These are phyloP conservation scores for Brassicogethes aeneus DNA, from an alignment of 2,888 invertebrate genomes.

Conservation along the genomic window DNA sequence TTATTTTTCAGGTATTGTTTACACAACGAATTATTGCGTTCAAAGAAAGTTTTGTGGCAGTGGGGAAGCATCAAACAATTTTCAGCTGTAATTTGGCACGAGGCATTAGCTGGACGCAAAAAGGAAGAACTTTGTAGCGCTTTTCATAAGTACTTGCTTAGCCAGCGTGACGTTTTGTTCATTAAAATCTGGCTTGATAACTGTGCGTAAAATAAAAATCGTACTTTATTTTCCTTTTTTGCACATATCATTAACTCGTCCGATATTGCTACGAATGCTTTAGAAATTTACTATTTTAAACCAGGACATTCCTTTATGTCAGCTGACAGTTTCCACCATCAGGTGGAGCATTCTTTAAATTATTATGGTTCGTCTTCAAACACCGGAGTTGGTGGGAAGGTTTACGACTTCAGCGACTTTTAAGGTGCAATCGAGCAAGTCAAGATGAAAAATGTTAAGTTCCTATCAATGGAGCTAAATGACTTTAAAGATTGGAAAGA, in stretches of 20 bases:
- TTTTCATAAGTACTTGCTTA: constrained; percentile 7
- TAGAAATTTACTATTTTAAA: constrained; percentile 8
- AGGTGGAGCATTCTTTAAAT: too few species aligned
- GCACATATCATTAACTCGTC: constrained; percentile 8
- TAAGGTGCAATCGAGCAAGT: constrained; percentile 9
- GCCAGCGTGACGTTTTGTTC: constrained; percentile 5
- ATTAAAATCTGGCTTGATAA: constrained; percentile 8
- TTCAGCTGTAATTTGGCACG: constrained; percentile 8
- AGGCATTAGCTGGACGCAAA: constrained; percentile 8
- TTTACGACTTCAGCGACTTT: constrained; percentile 9
- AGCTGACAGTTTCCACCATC: too few species aligned
- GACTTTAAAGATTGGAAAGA: too few species aligned
- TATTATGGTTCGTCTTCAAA: constrained; percentile 4
- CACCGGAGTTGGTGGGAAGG: constrained; percentile 7
- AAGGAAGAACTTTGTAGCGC: constrained; percentile 7
- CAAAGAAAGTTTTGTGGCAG: too few species aligned
- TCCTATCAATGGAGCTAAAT: too few species aligned
- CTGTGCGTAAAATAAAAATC: too few species aligned
- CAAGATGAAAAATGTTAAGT: constrained; percentile 10
- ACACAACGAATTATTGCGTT: too few species aligned
- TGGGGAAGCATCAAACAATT: too few species aligned
- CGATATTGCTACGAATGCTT: constrained; percentile 6
- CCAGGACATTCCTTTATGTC: too few species aligned
- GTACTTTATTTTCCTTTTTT: constrained; percentile 8
- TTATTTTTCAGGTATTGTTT: too few species aligned